Evolutionary conservation across 2,113 vertebrate genomes (phyloP).

Genomic region (Solea solea): DNA sequence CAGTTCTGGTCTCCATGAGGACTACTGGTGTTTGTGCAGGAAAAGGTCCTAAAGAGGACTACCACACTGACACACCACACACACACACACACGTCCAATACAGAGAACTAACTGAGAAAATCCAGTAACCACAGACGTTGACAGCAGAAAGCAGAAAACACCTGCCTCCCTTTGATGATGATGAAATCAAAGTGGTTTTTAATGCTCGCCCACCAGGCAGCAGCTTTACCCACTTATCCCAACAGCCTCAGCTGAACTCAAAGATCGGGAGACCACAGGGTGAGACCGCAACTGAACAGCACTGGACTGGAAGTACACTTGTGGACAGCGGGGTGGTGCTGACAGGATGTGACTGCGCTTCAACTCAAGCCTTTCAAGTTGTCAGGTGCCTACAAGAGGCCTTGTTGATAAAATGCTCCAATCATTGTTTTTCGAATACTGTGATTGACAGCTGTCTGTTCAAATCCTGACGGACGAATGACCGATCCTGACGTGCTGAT

Average conservation of each 20-base stretch:
- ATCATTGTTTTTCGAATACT: slow-evolving; percentile 20
- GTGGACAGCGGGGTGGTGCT: slow-evolving; percentile 13
- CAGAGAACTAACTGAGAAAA: slow-evolving; percentile 16
- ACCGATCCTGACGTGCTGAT: slow-evolving; percentile 57
- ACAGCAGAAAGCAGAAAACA: slow-evolving; percentile 35
- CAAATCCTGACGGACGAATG: slow-evolving; percentile 54
- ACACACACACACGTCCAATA: neutral
- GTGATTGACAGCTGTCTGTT: slow-evolving; percentile 58
- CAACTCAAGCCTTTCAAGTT: slow-evolving; percentile 48
- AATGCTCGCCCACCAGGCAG: slow-evolving; percentile 10
- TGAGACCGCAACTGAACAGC: neutral
- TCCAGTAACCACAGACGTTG: slow-evolving; percentile 23
- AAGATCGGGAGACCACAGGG: neutral
- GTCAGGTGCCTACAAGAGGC: slow-evolving; percentile 28
- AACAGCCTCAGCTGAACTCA: slow-evolving; percentile 16
- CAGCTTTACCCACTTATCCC: slow-evolving; percentile 42
- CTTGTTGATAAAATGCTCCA: slow-evolving; percentile 23
- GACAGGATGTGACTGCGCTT: slow-evolving; percentile 24
- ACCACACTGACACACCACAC: neutral
- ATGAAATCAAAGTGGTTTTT: slow-evolving; percentile 51
- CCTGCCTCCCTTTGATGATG: slow-evolving; percentile 51
- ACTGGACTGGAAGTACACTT: slow-evolving; percentile 4
- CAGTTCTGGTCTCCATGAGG: neutral
- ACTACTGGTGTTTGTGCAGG: neutral
- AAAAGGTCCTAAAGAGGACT: too few species aligned